Base-by-base conservation (phyloP, 2,797 vertebrate species). In the Enteromius afrohamiltoni region DNA sequence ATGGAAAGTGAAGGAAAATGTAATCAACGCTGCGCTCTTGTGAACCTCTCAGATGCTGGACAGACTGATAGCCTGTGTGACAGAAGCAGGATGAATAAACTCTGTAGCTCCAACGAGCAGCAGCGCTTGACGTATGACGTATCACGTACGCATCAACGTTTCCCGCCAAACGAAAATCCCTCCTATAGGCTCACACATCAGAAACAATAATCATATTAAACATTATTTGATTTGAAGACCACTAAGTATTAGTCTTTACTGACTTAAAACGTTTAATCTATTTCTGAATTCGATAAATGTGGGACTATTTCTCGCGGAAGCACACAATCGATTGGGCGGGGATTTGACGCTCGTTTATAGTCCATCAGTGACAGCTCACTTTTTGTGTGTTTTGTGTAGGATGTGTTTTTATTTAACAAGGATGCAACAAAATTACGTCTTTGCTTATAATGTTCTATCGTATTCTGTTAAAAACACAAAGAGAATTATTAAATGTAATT, bases 141-240 rank as follows among this genome's bases (percentile, higher is more conserved):
- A 55, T 26, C 6, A 67, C 45, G 14, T 47, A 26, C 7, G 45
- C 16, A 64, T 55, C 47, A 37, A 82, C 0, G 70, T 6, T 88
- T 88, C 86, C 86, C 88, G 88, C 88, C 88, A 88, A 88, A 87
- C 74, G 17, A 67, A 58, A 21, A 40, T 11, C 7, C n/a, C 0
- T 7, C 4, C 3, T 4, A 21, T n/a, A 3, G 3, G 31, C 16
- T 37, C 31, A 5, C 21, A 17, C 6, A 14, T 80, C 1, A 13
- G 37, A 65, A 21, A 4, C 2, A 49, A 49, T 49, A 16, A 49
- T 4, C 5, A 49, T 16, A 49, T 14, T 49, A 16, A 49, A 49
- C 47, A 49, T 49, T 49, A 4, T 16, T 16, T 1, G 47, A 49
- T 1, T 16, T 49, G 14, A 6, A 53, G 42, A 75, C 0, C 21